Base-by-base conservation (phyloP, 2,113 vertebrate genomes). In the Solea solea region DNA sequence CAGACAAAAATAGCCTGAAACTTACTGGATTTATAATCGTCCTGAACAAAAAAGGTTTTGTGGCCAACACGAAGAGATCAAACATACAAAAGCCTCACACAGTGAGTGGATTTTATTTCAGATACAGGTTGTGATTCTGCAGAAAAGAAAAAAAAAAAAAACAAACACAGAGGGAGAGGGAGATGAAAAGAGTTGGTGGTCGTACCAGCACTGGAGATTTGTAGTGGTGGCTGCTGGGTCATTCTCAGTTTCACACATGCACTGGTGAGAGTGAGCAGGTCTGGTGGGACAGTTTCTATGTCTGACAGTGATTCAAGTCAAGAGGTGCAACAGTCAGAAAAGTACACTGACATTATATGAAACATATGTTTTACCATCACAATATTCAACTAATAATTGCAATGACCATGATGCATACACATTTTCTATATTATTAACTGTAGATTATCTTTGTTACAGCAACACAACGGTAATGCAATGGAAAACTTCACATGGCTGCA, bases 201-300 rank as follows among this genome's bases (percentile, higher is more conserved):
- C 9, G 50, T 86, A 93, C 93, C 90, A 1, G 80, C 5, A 0
- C 3, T 39, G 9, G 70, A 28, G 84, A 83, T 87, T 50, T 86
- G 74, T 1, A 94, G 80, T 0, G 85, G 90, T 0, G 90, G 93
- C 59, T 93, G 90, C 72, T 94, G 94, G 53, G 93, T 93, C 91
- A 93, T 94, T 83, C 93, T 86, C 66, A 94, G 90, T 74, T 94
- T 94, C 68, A 91, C 87, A 82, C 94, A 94, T 3, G 93, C 86
- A 44, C 85, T 71, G 54, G 91, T 93, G 58, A 94, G 89, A 1
- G 91, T 92, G 21, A 94, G 92, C 64, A 94, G 71, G 68, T 94
- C 94, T 10, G 92, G 93, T 25, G 93, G 91, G 53, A 94, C 74
- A 0, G 88, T 93, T 68, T 93, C 92, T 21, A 87, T 60, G 28